These are phyloP conservation scores for Ammospiza nelsoni DNA, from an alignment of 2,113 vertebrate genomes.

Conservation along the genomic window DNA sequence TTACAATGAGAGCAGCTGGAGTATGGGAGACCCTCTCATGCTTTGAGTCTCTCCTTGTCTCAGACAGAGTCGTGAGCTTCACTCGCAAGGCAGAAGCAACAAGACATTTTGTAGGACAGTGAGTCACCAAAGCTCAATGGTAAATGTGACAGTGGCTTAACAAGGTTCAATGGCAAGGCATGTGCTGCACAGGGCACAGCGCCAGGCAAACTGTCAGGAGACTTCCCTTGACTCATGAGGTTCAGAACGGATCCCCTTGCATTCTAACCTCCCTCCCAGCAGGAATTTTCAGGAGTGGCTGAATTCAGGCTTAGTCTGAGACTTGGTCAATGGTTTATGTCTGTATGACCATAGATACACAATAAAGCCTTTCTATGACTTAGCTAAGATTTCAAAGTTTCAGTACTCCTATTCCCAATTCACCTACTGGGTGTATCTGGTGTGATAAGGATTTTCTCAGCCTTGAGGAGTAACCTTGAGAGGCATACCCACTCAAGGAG, in stretches of 20 bases:
- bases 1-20: background rate
- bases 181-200: background rate
- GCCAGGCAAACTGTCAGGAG: background rate
- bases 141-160: background rate
- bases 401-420: background rate
- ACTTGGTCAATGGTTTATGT: background rate
- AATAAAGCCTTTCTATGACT: background rate
- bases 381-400: background rate
- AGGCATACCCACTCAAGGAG: background rate
- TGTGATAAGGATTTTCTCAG: background rate
- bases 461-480: background rate
- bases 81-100: background rate
- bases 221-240: background rate
- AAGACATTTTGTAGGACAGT: background rate
- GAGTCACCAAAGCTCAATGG: background rate
- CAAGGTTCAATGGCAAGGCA: background rate
- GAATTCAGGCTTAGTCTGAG: background rate
- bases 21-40: background rate
- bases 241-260: background rate
- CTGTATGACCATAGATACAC: background rate
- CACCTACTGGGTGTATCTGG: background rate
- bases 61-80: fast-evolving
- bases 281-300: background rate
- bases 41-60: background rate
- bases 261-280: background rate